Evolutionary conservation across 1,140 invertebrate genomes (phyloP).

Genomic region (Yoshiicerus persimilis): DNA sequence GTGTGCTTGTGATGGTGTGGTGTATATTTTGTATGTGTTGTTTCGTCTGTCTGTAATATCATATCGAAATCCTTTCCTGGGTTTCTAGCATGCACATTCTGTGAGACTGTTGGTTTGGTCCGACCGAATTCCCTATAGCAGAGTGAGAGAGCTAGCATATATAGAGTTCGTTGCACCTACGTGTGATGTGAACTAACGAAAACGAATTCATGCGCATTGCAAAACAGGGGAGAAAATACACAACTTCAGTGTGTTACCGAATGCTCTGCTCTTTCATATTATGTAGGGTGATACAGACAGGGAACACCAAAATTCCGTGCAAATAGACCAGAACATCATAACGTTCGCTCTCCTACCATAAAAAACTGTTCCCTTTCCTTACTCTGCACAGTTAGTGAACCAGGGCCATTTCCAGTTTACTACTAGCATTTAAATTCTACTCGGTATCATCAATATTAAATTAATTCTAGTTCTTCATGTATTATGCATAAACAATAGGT

Average conservation of each 20-base stretch:
- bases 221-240: conserved; percentile 20
- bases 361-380: not conserved
- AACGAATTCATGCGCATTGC: conserved; percentile 15
- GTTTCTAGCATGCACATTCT: not conserved
- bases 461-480: not conserved
- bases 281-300: not conserved
- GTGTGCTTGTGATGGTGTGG: not conserved
- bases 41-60: not conserved
- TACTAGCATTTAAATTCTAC: no score
- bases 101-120: no score
- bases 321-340: not conserved
- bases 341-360: not conserved
- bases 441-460: no score
- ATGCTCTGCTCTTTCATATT: not conserved
- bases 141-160: not conserved
- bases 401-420: no score
- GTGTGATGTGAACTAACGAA: conserved; percentile 3
- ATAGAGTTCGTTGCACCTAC: conserved; percentile 11
- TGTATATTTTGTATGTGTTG: not conserved
- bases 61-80: not conserved
- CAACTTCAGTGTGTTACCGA: conserved; percentile 6
- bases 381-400: no score
- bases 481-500: not conserved
- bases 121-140: not conserved
- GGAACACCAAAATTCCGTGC: not conserved